A percentile compares a stretch with the other conserved stretches of the same genome.
Evolutionary conservation across 2,888 invertebrate genomes (phyloP).

Genomic region (Phengaris arion): DNA sequence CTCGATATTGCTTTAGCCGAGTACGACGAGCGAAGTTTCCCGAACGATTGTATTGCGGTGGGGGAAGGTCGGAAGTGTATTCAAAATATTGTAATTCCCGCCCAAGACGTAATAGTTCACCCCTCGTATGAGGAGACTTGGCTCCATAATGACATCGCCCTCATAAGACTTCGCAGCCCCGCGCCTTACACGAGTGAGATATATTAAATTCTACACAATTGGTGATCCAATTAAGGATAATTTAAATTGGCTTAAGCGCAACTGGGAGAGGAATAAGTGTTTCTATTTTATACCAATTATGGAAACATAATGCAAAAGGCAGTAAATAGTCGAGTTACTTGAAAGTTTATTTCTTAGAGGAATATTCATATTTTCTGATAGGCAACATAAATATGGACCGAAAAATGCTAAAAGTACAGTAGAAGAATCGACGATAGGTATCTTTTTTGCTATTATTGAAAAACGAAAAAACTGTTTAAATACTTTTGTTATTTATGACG

Average conservation of each 20-base stretch:
- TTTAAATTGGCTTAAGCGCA: constrained; percentile 13
- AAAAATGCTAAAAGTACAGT: too few relatives aligned
- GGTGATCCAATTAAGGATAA: constrained; percentile 10
- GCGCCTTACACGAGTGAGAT: constrained; percentile 64
- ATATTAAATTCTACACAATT: constrained; percentile 18
- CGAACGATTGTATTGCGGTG: constrained; percentile 57
- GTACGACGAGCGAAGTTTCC: constrained; percentile 67
- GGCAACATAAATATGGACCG: too few relatives aligned
- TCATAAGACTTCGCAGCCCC: constrained; percentile 53
- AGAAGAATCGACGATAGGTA: too few relatives aligned
- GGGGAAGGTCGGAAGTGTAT: constrained; percentile 56
- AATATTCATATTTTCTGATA: too few relatives aligned
- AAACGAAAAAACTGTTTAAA: too few relatives aligned
- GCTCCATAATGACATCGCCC: constrained; percentile 64
- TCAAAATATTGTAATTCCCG: constrained; percentile 56
- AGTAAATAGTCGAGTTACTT: too few relatives aligned
- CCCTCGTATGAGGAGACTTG: constrained; percentile 55
- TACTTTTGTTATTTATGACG: too few relatives aligned
- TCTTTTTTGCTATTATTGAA: too few relatives aligned
- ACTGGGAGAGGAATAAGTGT: neutral
- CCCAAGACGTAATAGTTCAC: constrained; percentile 53
- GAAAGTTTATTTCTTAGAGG: too few relatives aligned
- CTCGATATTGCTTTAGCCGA: constrained; percentile 62
- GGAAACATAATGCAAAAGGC: neutral
- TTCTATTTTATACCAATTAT: neutral